Conservation (phyloP, 53 echinoderm and acorn worm species). For the Actinopyga echinites region DNA sequence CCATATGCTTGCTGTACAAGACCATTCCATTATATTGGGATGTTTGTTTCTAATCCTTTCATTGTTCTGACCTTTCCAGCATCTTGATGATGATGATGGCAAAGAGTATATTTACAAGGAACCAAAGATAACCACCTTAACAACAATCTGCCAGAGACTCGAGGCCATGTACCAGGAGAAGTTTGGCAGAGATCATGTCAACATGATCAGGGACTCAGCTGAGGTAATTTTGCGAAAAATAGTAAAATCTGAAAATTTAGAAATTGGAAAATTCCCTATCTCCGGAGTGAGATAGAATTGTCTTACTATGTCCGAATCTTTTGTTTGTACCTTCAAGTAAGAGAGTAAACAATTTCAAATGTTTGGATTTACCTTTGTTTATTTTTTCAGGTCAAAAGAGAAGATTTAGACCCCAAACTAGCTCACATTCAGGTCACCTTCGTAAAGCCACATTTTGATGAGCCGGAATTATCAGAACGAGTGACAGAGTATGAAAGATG, state of each 20-base stretch:
- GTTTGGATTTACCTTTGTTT: too few relatives aligned
- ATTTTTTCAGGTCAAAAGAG: slow-evolving; percentile 68
- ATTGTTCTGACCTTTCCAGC: slow-evolving; percentile 31
- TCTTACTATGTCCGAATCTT: too few relatives aligned
- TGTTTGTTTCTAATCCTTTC: background rate
- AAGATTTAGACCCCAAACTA: slow-evolving; percentile 69
- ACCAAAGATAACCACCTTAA: slow-evolving; percentile 82
- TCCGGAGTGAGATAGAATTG: too few relatives aligned
- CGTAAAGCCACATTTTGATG: slow-evolving; percentile 96
- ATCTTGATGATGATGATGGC: slow-evolving; percentile 98
- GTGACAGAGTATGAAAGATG: slow-evolving; percentile 78
- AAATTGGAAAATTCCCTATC: too few relatives aligned
- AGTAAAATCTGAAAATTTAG: too few relatives aligned
- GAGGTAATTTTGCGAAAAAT: slow-evolving; percentile 55
- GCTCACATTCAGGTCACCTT: slow-evolving; percentile 96
- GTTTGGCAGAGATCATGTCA: slow-evolving; percentile 82
- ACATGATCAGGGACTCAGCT: slow-evolving; percentile 79
- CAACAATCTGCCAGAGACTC: slow-evolving; percentile 81
- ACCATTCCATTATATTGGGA: too few relatives aligned
- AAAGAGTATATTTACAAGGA: slow-evolving; percentile 99
- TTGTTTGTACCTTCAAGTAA: too few relatives aligned
- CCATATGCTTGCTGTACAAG: too few relatives aligned
- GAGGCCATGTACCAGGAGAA: slow-evolving; percentile 72
- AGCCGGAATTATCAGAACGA: slow-evolving; percentile 73
- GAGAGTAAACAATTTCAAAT: too few relatives aligned